Percentiles rank a stretch among this genome's conserved stretches.
phyloP scores from a whole-genome alignment of 2,113 vertebrate species.

The Varanus komodoensis region DNA sequence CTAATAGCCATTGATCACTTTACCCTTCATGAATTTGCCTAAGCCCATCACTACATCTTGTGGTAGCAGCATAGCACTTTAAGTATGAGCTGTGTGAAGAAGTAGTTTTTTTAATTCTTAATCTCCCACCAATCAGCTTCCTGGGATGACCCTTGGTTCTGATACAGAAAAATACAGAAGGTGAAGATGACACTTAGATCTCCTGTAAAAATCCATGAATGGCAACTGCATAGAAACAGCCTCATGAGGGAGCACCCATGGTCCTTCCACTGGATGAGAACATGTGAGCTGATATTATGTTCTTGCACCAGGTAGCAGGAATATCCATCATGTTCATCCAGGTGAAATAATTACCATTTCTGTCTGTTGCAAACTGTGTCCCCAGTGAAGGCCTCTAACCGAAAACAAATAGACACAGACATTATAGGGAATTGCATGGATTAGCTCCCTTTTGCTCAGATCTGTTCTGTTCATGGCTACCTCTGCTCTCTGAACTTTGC shows the following conservation, averaged over 20 bases:
- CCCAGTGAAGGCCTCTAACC: background rate
- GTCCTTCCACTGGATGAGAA: background rate
- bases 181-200: background rate
- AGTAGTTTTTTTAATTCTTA: no score
- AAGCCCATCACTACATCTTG: no score
- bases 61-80: no score
- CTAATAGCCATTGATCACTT: no score
- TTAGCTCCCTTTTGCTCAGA: conserved; percentile 59
- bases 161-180: background rate
- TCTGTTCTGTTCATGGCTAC: conserved; percentile 39
- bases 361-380: background rate
- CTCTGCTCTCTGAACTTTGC: conserved; percentile 56
- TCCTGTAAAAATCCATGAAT: background rate
- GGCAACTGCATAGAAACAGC: background rate
- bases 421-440: conserved; percentile 38
- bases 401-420: conserved; percentile 57
- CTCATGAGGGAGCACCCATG: background rate
- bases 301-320: background rate
- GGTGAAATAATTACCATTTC: background rate
- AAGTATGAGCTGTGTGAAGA: no score
- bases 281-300: background rate
- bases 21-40: no score
- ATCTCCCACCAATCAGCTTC: no score
- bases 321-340: background rate
- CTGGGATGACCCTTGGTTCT: no score